These are phyloP conservation scores for Temnothorax ravouxi DNA, from an alignment of 2,888 invertebrate species.

Conservation along the genomic window DNA sequence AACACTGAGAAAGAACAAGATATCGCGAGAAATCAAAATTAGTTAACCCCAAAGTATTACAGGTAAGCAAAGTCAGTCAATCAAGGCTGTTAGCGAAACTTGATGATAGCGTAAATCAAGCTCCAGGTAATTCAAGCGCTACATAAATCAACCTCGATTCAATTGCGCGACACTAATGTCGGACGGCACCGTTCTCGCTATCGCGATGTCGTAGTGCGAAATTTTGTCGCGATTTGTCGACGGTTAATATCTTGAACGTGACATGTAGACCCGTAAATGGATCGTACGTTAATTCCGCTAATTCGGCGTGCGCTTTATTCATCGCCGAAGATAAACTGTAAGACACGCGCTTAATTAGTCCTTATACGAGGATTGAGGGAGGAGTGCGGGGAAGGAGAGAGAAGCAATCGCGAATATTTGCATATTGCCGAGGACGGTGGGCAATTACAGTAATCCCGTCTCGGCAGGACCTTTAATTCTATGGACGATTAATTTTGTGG, in stretches of 20 bases:
- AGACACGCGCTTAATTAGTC: slow-evolving; percentile 76
- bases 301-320: slow-evolving; percentile 13
- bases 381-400: slow-evolving; percentile 26
- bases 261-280: background rate
- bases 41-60: background rate
- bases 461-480: slow-evolving; percentile 56
- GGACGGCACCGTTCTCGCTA: slow-evolving; percentile 4
- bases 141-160: slow-evolving; percentile 35
- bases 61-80: slow-evolving; percentile 1
- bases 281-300: slow-evolving; percentile 36
- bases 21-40: slow-evolving; percentile 21
- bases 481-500: slow-evolving; percentile 60
- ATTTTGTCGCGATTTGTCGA: slow-evolving; percentile 41
- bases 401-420: slow-evolving; percentile 66
- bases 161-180: slow-evolving; percentile 26
- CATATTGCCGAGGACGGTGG: slow-evolving; percentile 67
- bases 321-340: slow-evolving; percentile 53
- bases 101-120: slow-evolving; percentile 35
- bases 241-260: slow-evolving; percentile 13
- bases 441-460: slow-evolving; percentile 58
- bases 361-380: slow-evolving; percentile 62
- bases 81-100: slow-evolving; percentile 7
- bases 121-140: slow-evolving; percentile 1
- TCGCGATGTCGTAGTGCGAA: slow-evolving; percentile 1
- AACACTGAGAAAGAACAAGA: background rate